Evolutionary conservation across 1,140 invertebrate species (phyloP).

Genomic region (Stegodyphus mimosarum): DNA sequence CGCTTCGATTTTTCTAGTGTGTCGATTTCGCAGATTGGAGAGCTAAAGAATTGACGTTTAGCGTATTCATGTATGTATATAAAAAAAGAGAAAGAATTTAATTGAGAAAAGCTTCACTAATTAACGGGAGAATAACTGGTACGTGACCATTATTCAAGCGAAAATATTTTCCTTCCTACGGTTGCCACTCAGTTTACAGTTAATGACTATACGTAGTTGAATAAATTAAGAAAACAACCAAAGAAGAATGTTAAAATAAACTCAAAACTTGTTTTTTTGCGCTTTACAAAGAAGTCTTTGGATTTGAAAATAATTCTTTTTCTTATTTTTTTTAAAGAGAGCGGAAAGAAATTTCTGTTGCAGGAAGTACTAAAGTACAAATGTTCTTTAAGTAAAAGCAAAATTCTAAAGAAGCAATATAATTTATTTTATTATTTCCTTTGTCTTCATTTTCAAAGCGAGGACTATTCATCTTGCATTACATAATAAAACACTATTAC

Average conservation of each 20-base stretch:
- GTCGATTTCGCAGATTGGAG: neutral
- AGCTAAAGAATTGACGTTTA: neutral
- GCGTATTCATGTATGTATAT: neutral
- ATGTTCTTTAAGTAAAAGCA: neutral
- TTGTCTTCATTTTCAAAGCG: too few relatives aligned
- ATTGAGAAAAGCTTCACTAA: neutral
- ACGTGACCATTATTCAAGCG: neutral
- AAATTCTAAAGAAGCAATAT: too few relatives aligned
- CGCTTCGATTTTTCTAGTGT: neutral
- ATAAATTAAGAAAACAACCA: slow-evolving; percentile 6
- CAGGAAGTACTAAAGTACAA: neutral
- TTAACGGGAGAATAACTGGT: neutral
- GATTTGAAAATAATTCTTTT: too few relatives aligned
- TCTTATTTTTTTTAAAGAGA: too few relatives aligned
- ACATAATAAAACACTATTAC: too few relatives aligned
- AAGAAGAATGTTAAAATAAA: neutral
- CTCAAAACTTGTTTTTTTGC: too few relatives aligned
- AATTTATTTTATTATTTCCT: too few relatives aligned
- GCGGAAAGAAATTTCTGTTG: too few relatives aligned
- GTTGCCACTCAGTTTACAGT: neutral
- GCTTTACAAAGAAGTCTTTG: too few relatives aligned
- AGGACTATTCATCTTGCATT: too few relatives aligned
- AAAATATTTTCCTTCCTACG: neutral
- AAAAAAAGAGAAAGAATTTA: neutral
- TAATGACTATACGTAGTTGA: slow-evolving; percentile 1